Evolutionary conservation across 1,140 invertebrate genomes (phyloP).

Genomic region (Dendrolimus kikuchii): DNA sequence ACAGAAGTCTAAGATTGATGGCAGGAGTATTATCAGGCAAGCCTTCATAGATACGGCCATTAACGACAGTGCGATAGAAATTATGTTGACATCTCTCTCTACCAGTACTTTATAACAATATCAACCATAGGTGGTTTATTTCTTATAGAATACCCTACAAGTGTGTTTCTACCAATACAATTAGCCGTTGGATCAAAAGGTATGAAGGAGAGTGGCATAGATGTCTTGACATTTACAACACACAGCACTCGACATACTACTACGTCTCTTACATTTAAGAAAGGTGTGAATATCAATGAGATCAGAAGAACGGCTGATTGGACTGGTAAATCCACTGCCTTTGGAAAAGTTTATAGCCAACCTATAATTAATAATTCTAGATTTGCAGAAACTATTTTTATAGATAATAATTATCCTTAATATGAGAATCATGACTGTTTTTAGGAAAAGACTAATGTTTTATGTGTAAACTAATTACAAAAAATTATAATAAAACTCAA

Average conservation of each 20-base stretch:
- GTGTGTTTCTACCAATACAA: neutral
- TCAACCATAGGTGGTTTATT: neutral
- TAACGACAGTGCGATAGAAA: too few species aligned
- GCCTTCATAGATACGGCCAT: too few species aligned
- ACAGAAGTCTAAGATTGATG: too few species aligned
- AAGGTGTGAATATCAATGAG: conserved; percentile 21
- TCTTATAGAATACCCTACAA: neutral
- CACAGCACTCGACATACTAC: conserved; percentile 40
- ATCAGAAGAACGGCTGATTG: conserved; percentile 40
- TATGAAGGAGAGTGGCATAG: conserved; percentile 23
- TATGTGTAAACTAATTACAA: too few species aligned
- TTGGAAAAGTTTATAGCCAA: conserved; percentile 32
- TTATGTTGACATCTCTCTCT: too few species aligned
- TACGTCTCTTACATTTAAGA: conserved; percentile 27
- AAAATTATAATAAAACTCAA: too few species aligned
- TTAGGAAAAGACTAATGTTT: too few species aligned
- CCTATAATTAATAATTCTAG: conserved; percentile 6
- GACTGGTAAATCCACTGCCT: conserved; percentile 20
- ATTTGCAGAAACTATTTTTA: conserved; percentile 9
- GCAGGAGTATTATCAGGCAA: too few species aligned
- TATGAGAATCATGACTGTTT: too few species aligned
- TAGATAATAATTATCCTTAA: too few species aligned
- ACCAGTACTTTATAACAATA: too few species aligned
- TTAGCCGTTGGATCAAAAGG: neutral
- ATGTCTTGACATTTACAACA: conserved; percentile 22